A percentile compares a stretch with the other conserved stretches of the same genome.
Evolutionary conservation across 2,797 vertebrate species (phyloP).

Genomic region (Lithobates sylvaticus): DNA sequence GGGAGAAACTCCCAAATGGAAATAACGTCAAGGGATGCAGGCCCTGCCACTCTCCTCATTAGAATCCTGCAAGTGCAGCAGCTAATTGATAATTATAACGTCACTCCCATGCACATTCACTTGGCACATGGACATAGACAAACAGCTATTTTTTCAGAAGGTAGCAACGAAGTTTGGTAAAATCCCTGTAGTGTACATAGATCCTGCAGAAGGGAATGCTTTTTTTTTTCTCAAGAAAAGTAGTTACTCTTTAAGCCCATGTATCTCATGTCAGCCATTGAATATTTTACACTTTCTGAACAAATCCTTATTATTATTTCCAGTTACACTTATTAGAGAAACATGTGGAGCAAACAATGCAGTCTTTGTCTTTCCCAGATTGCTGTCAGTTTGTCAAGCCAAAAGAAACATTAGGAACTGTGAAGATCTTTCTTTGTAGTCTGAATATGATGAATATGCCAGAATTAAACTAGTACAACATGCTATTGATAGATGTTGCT

Average conservation of each 20-base stretch:
- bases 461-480: neutral
- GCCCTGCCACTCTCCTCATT: too few species aligned
- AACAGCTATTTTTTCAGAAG: too few species aligned
- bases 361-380: neutral
- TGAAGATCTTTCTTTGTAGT: neutral
- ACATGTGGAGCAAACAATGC: constrained; percentile 6
- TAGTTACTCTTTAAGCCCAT: neutral
- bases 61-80: too few species aligned
- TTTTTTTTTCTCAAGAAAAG: too few species aligned
- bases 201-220: too few species aligned
- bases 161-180: too few species aligned
- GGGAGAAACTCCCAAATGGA: too few species aligned
- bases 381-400: constrained; percentile 9
- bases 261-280: neutral
- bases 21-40: too few species aligned
- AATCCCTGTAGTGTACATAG: too few species aligned
- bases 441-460: neutral
- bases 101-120: too few species aligned
- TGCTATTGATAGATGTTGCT: neutral
- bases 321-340: neutral
- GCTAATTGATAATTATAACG: too few species aligned
- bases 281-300: neutral
- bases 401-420: constrained; percentile 18
- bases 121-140: too few species aligned
- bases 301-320: constrained; percentile 18